Percentiles rank a stretch among this genome's conserved stretches.
Evolutionary conservation across 37 sponge, comb jelly and placozoan genomes (phyloP).

Genomic region (Ianthella basta): DNA sequence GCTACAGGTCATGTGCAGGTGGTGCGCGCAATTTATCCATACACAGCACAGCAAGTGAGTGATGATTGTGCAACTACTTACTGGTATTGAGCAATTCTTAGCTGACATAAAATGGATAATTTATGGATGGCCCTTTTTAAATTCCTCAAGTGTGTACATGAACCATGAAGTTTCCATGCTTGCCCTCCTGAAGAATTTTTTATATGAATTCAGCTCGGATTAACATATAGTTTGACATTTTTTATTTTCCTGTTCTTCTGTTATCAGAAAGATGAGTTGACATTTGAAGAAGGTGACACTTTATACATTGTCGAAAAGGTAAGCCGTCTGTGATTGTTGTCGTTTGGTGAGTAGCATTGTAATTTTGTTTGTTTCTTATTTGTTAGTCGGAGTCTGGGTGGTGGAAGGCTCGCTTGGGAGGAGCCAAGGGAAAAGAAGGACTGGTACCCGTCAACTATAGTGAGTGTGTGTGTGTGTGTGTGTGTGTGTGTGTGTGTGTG

Average conservation of each 20-base stretch:
- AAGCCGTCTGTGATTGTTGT: neutral
- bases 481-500: neutral
- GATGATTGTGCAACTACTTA: neutral
- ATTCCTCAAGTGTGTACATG: no score
- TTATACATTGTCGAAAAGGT: conserved; percentile 92
- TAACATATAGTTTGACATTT: no score
- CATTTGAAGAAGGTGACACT: conserved; percentile 94
- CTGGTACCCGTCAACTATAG: conserved; percentile 95
- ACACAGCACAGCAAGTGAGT: conserved; percentile 81
- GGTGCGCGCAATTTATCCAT: conserved; percentile 80
- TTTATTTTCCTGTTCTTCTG: neutral
- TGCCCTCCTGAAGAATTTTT: no score
- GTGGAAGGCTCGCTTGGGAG: conserved; percentile 83
- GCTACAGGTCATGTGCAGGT: conserved; percentile 78
- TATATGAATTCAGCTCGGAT: no score
- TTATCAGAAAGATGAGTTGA: conserved; percentile 79
- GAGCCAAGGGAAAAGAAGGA: conserved; percentile 62
- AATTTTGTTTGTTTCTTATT: conserved; percentile 5
- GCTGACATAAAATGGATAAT: no score
- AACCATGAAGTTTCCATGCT: no score
- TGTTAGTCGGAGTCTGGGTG: conserved; percentile 86
- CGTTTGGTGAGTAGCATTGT: neutral
- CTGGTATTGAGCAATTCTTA: neutral
- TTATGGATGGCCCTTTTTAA: no score
- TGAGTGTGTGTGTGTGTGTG: conserved; percentile 44